phyloP scores from a whole-genome alignment of 2,113 vertebrate genomes.

The Hypanus sabinus region DNA sequence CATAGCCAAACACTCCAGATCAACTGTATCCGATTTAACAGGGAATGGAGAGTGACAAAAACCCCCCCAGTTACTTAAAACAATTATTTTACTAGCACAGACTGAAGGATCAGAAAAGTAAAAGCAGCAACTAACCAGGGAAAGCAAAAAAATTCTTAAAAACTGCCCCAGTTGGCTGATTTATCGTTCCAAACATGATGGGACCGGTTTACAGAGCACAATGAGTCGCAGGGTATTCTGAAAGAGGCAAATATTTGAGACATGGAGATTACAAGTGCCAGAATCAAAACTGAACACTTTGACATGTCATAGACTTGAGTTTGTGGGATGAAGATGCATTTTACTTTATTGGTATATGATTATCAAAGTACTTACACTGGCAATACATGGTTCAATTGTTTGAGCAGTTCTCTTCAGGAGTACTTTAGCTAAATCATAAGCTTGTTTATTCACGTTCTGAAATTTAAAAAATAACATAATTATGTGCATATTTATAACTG shows the following conservation, averaged over 20 bases:
- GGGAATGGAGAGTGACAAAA: not conserved
- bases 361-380: constrained; percentile 73
- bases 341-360: not conserved
- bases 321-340: not conserved
- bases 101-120: not conserved
- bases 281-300: not conserved
- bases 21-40: not conserved
- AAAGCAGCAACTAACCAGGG: constrained; percentile 18
- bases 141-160: constrained; percentile 35
- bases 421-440: constrained; percentile 91
- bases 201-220: not conserved
- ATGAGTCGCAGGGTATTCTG: not conserved
- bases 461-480: constrained; percentile 42
- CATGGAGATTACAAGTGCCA: not conserved
- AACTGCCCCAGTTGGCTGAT: not conserved
- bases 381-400: constrained; percentile 94
- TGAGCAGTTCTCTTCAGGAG: constrained; percentile 94
- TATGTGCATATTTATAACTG: not conserved
- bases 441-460: constrained; percentile 98
- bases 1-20: not conserved
- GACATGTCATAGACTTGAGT: not conserved
- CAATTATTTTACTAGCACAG: not conserved
- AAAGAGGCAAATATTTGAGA: constrained; percentile 1
- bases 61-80: not conserved
- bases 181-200: constrained; percentile 19